A percentile compares a stretch with the other conserved stretches of the same genome.
These are phyloP conservation scores for Phalacrocorax aristotelis DNA, from an alignment of 2,113 vertebrate species.

Conservation along the genomic window DNA sequence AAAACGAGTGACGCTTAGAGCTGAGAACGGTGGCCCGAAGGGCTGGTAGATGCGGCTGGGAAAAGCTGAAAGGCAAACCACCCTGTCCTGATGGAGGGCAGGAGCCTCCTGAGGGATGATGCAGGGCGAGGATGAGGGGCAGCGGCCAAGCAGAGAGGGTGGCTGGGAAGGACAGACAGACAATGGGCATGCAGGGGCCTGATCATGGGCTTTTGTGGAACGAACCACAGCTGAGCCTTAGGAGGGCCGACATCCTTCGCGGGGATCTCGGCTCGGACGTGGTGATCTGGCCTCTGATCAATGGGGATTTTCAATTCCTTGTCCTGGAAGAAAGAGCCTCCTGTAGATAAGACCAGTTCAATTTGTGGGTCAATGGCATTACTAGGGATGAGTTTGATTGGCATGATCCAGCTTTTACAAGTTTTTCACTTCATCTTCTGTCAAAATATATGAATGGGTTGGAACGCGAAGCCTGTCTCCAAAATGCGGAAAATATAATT, in stretches of 20 bases:
- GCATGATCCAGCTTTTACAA: not conserved
- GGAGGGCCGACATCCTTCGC: not conserved
- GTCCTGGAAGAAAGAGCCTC: not conserved
- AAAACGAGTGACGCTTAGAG: not conserved
- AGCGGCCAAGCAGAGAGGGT: not conserved
- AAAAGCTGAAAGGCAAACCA: not conserved
- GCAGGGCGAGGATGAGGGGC: not conserved
- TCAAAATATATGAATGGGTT: not conserved
- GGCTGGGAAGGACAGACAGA: not conserved
- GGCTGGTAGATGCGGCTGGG: not conserved
- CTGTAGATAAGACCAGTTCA: not conserved
- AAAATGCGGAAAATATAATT: not conserved
- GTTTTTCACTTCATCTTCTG: not conserved
- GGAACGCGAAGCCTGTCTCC: not conserved
- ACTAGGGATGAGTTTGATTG: not conserved
- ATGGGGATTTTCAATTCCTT: not conserved
- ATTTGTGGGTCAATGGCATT: not conserved
- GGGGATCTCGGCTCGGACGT: rapidly evolving
- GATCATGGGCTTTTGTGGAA: not conserved
- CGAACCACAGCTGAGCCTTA: not conserved
- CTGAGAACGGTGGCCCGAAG: not conserved
- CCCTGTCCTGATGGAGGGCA: not conserved
- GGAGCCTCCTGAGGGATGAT: not conserved
- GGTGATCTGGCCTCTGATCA: not conserved
- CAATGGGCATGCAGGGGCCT: rapidly evolving